These are phyloP conservation scores for Andrena bicolor DNA, from an alignment of 2,888 invertebrate species.

Conservation along the genomic window DNA sequence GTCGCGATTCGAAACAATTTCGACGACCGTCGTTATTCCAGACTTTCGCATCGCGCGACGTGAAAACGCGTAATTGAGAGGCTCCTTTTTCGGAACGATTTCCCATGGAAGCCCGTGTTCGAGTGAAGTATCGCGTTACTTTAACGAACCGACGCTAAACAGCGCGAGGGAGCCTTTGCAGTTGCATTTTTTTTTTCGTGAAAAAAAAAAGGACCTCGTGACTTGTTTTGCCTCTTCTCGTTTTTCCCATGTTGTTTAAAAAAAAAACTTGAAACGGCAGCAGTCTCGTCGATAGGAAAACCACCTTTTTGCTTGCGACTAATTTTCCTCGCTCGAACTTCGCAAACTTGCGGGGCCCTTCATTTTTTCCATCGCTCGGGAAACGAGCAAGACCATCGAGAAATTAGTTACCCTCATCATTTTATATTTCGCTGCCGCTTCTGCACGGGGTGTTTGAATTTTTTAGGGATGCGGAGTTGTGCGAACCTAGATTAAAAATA, in stretches of 20 bases:
- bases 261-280: slow-evolving; percentile 10
- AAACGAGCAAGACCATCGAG: background rate
- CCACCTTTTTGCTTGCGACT: slow-evolving; percentile 12
- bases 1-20: slow-evolving; percentile 3
- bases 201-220: slow-evolving; percentile 1
- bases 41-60: slow-evolving; percentile 29
- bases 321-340: slow-evolving; percentile 19
- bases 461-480: background rate
- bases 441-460: background rate
- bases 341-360: slow-evolving; percentile 26
- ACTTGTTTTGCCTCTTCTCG: background rate
- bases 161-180: background rate
- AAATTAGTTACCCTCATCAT: slow-evolving; percentile 17
- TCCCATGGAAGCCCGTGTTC: background rate
- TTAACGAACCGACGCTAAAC: slow-evolving; percentile 25
- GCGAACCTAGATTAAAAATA: no score
- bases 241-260: background rate
- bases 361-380: background rate
- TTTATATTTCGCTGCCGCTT: slow-evolving; percentile 25
- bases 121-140: slow-evolving; percentile 12
- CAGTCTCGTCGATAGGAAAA: slow-evolving; percentile 15
- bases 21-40: slow-evolving; percentile 13
- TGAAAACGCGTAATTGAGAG: slow-evolving; percentile 23
- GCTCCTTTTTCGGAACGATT: slow-evolving; percentile 7
- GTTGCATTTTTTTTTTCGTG: background rate